Evolutionary conservation across 2,888 invertebrate genomes (phyloP), one percentile per base, ranked within the genome.

Genomic region (Ellobium chinense): DNA sequence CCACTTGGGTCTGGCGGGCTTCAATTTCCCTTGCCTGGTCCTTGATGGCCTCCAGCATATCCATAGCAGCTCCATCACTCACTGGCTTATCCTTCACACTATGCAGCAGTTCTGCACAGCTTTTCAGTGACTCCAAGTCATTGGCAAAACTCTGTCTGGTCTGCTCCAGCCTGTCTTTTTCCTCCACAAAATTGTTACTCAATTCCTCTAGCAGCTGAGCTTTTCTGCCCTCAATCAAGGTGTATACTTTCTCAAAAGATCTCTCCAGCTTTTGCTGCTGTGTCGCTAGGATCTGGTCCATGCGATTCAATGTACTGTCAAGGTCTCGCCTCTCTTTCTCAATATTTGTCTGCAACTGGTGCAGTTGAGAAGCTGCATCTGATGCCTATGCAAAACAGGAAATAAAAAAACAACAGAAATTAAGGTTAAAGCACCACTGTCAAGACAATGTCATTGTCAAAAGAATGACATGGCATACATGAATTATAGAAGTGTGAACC

Each of bases 131-230:
- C 58, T 80, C 68, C 65, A 69, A 24, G 34, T 80, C 68, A 46
- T 80, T 66, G 9, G 36, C 58, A 39, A 36, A 74, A 27, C 74
- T 74, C 39, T 80, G 80, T 21, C 68, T 29, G 7, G 46, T 74
- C 29, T 80, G 80, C n/a, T 60, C 14, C 2, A 73, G 2, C n/a
- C 73, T 29, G 7, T 56, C 73, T 24, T 73, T 31, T 46, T 80
- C 80, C 27, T 80, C 74, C n/a, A 24, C 58, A 24, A 74, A 74
- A 24, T 58, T 74, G 0, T 46, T 56, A 1, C 56, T 60, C 46
- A 80, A 39, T 14, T 80, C 73, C 46, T 80, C 80, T 34, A 80
- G 27, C 2, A 80, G 80, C n/a, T 68, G 66, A 24, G 65, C 60
- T 58, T 80, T 80, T 31, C 79, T 54, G 34, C 66, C 62, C 46